Percentiles rank a stretch among this genome's conserved stretches.
phyloP scores from a whole-genome alignment of 1,140 invertebrate species.

The Eriocheir sinensis region DNA sequence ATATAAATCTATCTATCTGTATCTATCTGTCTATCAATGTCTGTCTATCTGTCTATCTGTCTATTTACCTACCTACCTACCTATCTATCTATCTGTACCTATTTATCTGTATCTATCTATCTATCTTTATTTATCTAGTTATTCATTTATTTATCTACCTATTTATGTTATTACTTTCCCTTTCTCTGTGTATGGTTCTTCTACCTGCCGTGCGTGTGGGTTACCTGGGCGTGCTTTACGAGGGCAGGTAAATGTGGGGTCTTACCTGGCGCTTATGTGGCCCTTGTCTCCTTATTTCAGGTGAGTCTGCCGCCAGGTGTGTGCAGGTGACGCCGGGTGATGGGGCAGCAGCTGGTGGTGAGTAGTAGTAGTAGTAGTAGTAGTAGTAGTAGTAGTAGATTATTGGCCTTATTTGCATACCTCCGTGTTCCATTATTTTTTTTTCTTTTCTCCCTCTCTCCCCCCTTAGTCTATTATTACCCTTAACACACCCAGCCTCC shows the following conservation, averaged over 20 bases:
- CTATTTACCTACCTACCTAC: not conserved
- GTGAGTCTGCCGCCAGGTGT: not conserved
- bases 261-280: not conserved
- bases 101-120: slow-evolving; percentile 35
- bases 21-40: slow-evolving; percentile 50
- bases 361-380: not conserved
- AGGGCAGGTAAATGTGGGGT: not conserved
- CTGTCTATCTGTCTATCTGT: slow-evolving; percentile 34
- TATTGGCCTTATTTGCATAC: too few relatives aligned
- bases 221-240: not conserved
- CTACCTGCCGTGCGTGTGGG: not conserved
- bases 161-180: not conserved
- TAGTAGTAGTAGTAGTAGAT: too few relatives aligned
- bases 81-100: slow-evolving; percentile 30
- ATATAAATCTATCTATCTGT: slow-evolving; percentile 33
- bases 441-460: too few relatives aligned
- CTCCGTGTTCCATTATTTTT: too few relatives aligned
- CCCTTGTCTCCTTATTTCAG: not conserved
- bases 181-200: too few relatives aligned
- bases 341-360: not conserved
- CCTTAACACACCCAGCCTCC: too few relatives aligned
- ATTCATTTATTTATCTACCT: slow-evolving; percentile 3
- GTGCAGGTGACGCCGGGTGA: not conserved
- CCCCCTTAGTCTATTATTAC: too few relatives aligned
- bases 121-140: slow-evolving; percentile 35